Base-by-base conservation (phyloP, 2,888 invertebrate species). In the Drosophila paranaensis region DNA sequence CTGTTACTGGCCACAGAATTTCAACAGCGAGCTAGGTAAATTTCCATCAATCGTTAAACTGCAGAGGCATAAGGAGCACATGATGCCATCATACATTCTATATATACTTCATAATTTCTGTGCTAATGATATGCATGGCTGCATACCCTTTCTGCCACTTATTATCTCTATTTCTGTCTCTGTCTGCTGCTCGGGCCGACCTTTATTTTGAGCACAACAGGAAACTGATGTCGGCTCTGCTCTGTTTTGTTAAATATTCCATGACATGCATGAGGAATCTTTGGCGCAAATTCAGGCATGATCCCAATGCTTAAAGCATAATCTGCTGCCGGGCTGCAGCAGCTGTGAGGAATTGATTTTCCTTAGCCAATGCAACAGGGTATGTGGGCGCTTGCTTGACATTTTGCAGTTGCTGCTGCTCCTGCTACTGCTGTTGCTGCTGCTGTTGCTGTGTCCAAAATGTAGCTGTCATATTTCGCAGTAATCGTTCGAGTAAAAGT, bases 401-500 rank as follows among this genome's bases (percentile, higher is more conserved):
- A 77, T 77, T 77, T 73, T 50, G 1, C 16, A 30, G 30, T 30
- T 50, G 50, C 11, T 45, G 46, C 27, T 8, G 43, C 20, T 20
- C 20, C 20, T 20, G 20, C 13, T 25, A 14, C 8, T 57, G 13
- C 30, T 54, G n/a, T 9, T 50, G 35, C 13, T 25, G 25, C 8
- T 57, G 13, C 30, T 54, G n/a, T 9, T 50, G 35, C 45, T 54
- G 39, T 39, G 27, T 27, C 27, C 40, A 33, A 60, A 67, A 53
- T 33, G 13, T 42, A 37, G 76, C 80, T 84, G 84, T 84, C 84
- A 84, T 85, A 84, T 84, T 84, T 79, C 51, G 70, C 77, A 71
- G 77, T 83, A 79, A 81, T 77, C 81, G 64, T 45, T 54, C 67
- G 63, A 74, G 85, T 84, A 84, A 84, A 84, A 84, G 88, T 88